Percentiles rank a stretch among this genome's conserved stretches.
phyloP scores from a whole-genome alignment of 2,113 vertebrate genomes.

The Neoarius graeffei region DNA sequence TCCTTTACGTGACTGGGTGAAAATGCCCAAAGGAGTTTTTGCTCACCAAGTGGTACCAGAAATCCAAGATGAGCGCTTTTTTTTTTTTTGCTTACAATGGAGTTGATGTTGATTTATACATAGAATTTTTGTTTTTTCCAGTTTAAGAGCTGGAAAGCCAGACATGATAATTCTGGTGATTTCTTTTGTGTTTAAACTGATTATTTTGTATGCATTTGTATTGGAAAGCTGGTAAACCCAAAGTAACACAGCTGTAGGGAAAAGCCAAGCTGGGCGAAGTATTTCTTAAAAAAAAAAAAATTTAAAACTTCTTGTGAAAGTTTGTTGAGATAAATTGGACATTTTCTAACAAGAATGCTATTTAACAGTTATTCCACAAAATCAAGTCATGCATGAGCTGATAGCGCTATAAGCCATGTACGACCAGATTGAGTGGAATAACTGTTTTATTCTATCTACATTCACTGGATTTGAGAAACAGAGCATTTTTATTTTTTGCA shows the following conservation, averaged over 20 bases:
- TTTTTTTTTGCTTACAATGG: not conserved
- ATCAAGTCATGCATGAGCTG: too few relatives aligned
- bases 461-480: too few relatives aligned
- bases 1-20: not conserved
- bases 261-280: not conserved
- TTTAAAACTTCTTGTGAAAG: too few relatives aligned
- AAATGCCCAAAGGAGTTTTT: constrained; percentile 17
- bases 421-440: too few relatives aligned
- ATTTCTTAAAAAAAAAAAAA: not conserved
- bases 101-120: not conserved
- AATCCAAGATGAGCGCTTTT: not conserved
- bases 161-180: not conserved
- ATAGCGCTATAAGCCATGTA: too few relatives aligned
- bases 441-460: too few relatives aligned
- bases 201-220: not conserved
- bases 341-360: not conserved
- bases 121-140: not conserved
- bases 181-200: not conserved
- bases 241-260: not conserved
- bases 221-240: not conserved
- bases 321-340: not conserved
- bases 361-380: not conserved
- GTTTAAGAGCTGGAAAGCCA: not conserved
- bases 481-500: too few relatives aligned
- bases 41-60: not conserved